These are phyloP conservation scores for Epistrophe grossulariae DNA, from an alignment of 2,888 invertebrate species.

Conservation along the genomic window DNA sequence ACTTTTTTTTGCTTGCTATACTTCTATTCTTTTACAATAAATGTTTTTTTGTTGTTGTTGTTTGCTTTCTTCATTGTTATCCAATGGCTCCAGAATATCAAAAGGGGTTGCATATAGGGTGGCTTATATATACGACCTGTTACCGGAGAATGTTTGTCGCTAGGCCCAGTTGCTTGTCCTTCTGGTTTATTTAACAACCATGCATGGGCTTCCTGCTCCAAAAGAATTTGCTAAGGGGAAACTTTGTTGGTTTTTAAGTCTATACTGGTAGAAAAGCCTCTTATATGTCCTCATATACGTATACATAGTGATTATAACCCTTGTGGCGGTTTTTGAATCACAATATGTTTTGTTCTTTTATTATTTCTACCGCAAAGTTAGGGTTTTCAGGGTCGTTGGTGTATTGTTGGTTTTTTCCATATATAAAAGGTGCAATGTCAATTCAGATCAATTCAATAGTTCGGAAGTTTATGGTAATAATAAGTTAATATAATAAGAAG, in stretches of 20 bases:
- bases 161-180: constrained; percentile 74
- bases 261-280: not conserved
- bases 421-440: not conserved
- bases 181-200: constrained; percentile 74
- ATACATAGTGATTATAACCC: constrained; percentile 42
- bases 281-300: not conserved
- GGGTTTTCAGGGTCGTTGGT: constrained; percentile 47
- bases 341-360: constrained; percentile 57
- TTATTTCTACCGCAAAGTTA: constrained; percentile 24
- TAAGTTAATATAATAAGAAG: too few relatives aligned
- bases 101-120: constrained; percentile 41
- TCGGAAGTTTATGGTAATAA: too few relatives aligned
- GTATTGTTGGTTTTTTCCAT: not conserved
- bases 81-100: constrained; percentile 39
- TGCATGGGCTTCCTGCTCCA: constrained; percentile 50
- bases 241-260: constrained; percentile 22
- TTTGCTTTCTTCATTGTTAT: constrained; percentile 62
- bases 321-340: constrained; percentile 54
- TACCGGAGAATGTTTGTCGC: constrained; percentile 61
- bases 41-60: constrained; percentile 20
- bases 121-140: not conserved
- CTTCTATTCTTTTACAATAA: constrained; percentile 56
- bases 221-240: constrained; percentile 38
- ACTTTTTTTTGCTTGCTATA: constrained; percentile 44
- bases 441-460: not conserved